Conservation (phyloP, 1,140 invertebrate species). For the Ericerus pela region DNA sequence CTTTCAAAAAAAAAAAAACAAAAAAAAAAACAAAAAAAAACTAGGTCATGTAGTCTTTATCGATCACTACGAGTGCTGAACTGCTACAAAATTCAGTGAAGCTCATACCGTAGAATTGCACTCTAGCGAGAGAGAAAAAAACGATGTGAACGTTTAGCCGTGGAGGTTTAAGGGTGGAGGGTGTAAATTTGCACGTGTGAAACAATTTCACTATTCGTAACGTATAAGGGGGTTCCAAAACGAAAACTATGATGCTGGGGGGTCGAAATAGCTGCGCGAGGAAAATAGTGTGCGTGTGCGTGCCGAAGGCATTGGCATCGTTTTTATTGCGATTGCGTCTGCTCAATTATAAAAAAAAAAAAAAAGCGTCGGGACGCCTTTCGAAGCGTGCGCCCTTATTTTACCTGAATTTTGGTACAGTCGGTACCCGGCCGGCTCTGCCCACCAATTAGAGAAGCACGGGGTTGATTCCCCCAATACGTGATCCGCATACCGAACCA, state of each 20-base stretch:
- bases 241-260: too few species aligned
- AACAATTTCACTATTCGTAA: too few species aligned
- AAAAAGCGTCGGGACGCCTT: conserved; percentile 10
- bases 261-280: background rate
- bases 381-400: conserved; percentile 9
- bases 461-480: conserved; percentile 5
- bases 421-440: conserved; percentile 10
- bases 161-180: too few species aligned
- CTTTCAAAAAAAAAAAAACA: too few species aligned
- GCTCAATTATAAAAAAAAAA: conserved; percentile 12
- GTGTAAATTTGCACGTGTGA: conserved; percentile 7
- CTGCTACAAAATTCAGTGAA: too few species aligned
- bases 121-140: too few species aligned
- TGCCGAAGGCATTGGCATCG: background rate
- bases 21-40: too few species aligned
- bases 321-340: conserved; percentile 12
- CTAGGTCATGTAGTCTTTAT: too few species aligned
- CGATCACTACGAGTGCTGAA: too few species aligned
- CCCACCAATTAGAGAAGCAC: conserved; percentile 9
- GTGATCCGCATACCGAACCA: conserved; percentile 9
- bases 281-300: conserved; percentile 2
- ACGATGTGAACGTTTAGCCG: too few species aligned
- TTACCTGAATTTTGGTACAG: conserved; percentile 6
- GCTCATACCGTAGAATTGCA: too few species aligned
- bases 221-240: too few species aligned